Conservation (phyloP, 2,888 invertebrate genomes). For the Scaptomyza flava region DNA sequence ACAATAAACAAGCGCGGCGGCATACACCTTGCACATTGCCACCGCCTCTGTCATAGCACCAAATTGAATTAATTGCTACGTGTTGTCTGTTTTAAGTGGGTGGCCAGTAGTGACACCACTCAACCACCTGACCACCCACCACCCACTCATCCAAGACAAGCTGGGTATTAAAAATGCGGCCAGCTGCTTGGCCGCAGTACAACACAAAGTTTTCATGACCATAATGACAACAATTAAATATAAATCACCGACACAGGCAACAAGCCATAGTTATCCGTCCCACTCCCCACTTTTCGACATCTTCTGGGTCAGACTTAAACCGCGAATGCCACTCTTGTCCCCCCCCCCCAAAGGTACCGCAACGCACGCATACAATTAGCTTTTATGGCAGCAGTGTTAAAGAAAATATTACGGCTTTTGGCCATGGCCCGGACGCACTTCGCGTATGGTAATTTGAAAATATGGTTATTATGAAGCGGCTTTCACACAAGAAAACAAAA, state of each 20-base stretch:
- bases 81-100: constrained; percentile 9
- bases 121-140: not conserved
- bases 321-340: not conserved
- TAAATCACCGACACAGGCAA: constrained; percentile 70
- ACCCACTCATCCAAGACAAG: not conserved
- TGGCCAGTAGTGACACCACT: no score
- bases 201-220: constrained; percentile 70
- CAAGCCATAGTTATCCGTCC: constrained; percentile 54
- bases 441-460: constrained; percentile 77
- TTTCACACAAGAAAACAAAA: constrained; percentile 23
- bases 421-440: constrained; percentile 56
- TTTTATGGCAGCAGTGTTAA: constrained; percentile 65
- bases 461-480: constrained; percentile 76
- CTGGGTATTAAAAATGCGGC: constrained; percentile 32
- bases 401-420: constrained; percentile 32
- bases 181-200: constrained; percentile 41
- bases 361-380: constrained; percentile 80
- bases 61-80: constrained; percentile 58
- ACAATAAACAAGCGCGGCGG: constrained; percentile 46
- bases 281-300: constrained; percentile 8
- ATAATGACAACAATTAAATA: constrained; percentile 82
- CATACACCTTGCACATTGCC: constrained; percentile 42
- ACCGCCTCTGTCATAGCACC: constrained; percentile 5
- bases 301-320: not conserved
- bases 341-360: constrained; percentile 9